Evolutionary conservation across 1,140 invertebrate genomes (phyloP), one percentile per base, ranked within the genome.

Genomic region (Harpegnathos saltator): DNA sequence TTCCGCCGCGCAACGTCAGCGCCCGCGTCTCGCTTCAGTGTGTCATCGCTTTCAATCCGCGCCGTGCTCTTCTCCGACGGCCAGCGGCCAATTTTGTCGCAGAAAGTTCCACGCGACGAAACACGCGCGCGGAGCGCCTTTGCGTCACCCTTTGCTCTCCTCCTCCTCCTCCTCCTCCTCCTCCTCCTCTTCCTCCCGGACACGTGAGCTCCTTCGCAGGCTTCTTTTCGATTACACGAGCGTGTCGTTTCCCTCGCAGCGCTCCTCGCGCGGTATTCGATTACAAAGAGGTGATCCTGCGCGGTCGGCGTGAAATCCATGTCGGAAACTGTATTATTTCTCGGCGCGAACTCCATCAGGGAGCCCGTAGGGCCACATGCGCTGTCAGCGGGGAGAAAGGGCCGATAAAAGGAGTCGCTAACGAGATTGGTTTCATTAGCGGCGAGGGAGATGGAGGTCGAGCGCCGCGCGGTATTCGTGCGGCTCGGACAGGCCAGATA

Each of bases 361-460:
- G 26, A n/a, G n/a, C n/a, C n/a, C n/a, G 48, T 65, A 62, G 54
- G 66, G 38, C n/a, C 33, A 58, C 24, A 52, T 3, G 58, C 48
- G 72, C 69, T 86, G 83, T 87, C 85, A 38, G 22, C 54, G 54
- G 15, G 62, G 62, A 85, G 38, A 68, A 73, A 73, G 66, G 71
- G 38, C 52, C 72, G 75, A 80, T 80, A 80, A 80, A 82, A 29
- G 44, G 38, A 24, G 44, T 65, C 56, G 62, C 26, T 88, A 89
- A 89, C 73, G 86, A 89, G 71, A 66, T 71, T 26, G 24, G 54
- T 69, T 85, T 89, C 75, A 82, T 89, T 82, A 87, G 83, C 56
- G 33, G 14, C 65, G n/a, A 58, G 33, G 65, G 33, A n/a, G 62
- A 77, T 62, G 73, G 78, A 72, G 66, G 83, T 33, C 24, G 86